Evolutionary conservation across 1,140 invertebrate genomes (phyloP).

Genomic region (Reticulitermes speratus): DNA sequence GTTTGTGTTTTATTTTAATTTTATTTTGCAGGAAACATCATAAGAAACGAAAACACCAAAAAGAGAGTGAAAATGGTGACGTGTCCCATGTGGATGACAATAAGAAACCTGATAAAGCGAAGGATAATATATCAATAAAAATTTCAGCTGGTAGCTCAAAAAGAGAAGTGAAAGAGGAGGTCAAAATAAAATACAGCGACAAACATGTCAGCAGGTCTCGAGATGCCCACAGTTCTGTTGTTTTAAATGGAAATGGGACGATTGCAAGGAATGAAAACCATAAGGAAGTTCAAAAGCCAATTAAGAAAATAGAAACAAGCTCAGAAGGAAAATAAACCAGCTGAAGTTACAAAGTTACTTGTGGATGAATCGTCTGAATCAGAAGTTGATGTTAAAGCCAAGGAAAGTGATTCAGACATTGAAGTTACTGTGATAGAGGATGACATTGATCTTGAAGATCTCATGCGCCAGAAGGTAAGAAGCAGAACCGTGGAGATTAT

Average conservation of each 20-base stretch:
- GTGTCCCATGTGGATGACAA: neutral
- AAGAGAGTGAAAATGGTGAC: conserved; percentile 31
- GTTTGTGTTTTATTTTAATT: conserved; percentile 22
- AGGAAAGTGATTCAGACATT: conserved; percentile 70
- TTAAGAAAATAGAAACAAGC: neutral
- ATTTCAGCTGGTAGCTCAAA: conserved; percentile 45
- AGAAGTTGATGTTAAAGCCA: conserved; percentile 30
- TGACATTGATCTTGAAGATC: conserved; percentile 81
- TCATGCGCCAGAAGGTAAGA: conserved; percentile 81
- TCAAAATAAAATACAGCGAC: neutral
- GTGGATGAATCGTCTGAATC: conserved; percentile 31
- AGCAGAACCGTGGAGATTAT: too few relatives aligned
- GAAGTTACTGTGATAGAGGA: conserved; percentile 77
- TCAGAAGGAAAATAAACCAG: neutral
- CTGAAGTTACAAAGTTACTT: neutral
- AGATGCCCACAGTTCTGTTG: neutral
- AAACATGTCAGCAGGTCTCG: neutral
- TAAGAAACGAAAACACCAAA: conserved; percentile 37
- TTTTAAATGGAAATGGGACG: conserved; percentile 15
- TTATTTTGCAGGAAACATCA: conserved; percentile 47
- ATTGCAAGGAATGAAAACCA: conserved; percentile 25
- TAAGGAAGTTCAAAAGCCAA: conserved; percentile 39
- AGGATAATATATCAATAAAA: conserved; percentile 37
- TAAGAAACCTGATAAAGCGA: conserved; percentile 4
- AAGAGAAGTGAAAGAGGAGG: conserved; percentile 45